Evolutionary conservation across 2,113 vertebrate genomes (phyloP), one percentile per base, ranked within the genome.

Genomic region (Upupa epops): DNA sequence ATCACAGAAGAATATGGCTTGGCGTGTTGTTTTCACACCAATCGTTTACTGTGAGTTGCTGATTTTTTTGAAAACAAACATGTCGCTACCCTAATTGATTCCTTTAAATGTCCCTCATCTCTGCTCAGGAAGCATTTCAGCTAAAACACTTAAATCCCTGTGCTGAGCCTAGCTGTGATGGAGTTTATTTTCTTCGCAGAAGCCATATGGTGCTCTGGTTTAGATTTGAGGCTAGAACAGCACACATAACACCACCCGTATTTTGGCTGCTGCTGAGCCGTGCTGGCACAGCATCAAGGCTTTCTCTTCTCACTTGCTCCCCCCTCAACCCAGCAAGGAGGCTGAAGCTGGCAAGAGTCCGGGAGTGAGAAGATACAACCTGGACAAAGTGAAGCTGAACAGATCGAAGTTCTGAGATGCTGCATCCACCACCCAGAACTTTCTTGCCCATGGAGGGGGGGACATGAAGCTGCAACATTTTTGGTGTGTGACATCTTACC

Each of bases 171-270:
- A 59, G 21, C 17, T 76, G 36, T 19, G 74, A 13, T 21, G 9
- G 29, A 17, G 58, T 64, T 83, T 4, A 2, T 24, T 56, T 56
- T 52, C 24, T 36, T 28, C 22, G 11, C 26, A 58, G 19, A 13
- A 66, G 34, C 52, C 6, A 4, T 4, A 29, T 9, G 58, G 5
- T 51, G 34, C 29, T 37, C 36, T 29, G 58, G 15, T 74, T 14
- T n/a, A 68, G 54, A 28, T 54, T 60, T 61, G 48, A 22, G 81
- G 18, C 12, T 60, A 42, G 26, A 58, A 56, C 16, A 54, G 31
- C 24, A 42, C 1, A 1, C 3, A 4, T 28, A 24, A n/a, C 17
- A 20, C 48, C 40, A 19, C 11, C 21, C 1, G 0, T 61, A 0
- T 58, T 77, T 61, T 68, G 36, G 54, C 4, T 56, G 2, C 11